Conservation (phyloP, 2,797 vertebrate genomes). For the Ispidina picta region DNA sequence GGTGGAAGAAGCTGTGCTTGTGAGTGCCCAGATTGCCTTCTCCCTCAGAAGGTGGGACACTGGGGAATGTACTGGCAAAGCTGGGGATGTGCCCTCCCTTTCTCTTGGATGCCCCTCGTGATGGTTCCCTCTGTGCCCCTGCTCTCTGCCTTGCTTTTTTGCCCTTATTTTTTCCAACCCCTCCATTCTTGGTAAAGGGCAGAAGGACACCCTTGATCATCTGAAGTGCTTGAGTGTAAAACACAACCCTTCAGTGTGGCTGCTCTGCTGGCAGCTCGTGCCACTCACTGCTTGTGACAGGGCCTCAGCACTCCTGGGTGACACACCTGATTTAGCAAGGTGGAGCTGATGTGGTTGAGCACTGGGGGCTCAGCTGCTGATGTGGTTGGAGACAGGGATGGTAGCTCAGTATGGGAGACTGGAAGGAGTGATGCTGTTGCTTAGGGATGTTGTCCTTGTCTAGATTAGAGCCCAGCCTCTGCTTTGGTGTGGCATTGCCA, state of each 20-base stretch:
- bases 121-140: background rate
- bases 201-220: background rate
- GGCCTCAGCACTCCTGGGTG: background rate
- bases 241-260: background rate
- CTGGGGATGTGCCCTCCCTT: background rate
- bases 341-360: background rate
- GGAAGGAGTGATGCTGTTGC: background rate
- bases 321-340: background rate
- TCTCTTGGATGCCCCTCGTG: background rate
- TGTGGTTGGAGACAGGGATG: background rate
- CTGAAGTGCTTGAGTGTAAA: background rate
- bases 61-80: background rate
- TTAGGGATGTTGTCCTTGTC: rapidly evolving
- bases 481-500: background rate
- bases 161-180: too few species aligned
- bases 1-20: background rate
- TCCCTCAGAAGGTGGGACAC: background rate
- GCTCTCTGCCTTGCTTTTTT: background rate
- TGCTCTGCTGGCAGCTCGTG: background rate
- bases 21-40: background rate
- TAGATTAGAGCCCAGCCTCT: background rate
- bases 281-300: rapidly evolving
- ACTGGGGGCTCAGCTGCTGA: background rate
- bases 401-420: background rate
- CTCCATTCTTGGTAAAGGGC: background rate